Evolutionary conservation across 1,140 invertebrate genomes (phyloP).

Genomic region (Lerema accius): DNA sequence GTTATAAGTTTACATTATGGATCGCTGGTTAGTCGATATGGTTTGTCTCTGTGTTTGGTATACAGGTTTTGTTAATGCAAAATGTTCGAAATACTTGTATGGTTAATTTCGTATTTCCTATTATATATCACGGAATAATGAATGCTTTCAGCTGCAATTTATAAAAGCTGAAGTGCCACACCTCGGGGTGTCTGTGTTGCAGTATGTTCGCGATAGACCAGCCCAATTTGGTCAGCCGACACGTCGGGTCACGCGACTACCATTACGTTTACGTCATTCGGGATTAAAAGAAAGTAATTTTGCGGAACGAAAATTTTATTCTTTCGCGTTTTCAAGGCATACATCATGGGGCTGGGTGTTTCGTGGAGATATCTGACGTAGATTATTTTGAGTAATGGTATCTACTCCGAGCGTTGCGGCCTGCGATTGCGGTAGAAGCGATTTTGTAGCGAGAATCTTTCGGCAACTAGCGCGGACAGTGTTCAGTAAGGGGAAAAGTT

Average conservation of each 20-base stretch:
- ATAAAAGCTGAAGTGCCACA: constrained; percentile 34
- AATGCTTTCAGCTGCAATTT: constrained; percentile 34
- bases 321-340: constrained; percentile 63
- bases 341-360: constrained; percentile 59
- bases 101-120: constrained; percentile 13
- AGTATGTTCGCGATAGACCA: constrained; percentile 34
- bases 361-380: constrained; percentile 67
- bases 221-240: constrained; percentile 40
- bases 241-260: constrained; percentile 47
- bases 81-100: no score
- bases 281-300: constrained; percentile 57
- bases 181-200: constrained; percentile 25
- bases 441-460: background rate
- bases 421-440: constrained; percentile 8
- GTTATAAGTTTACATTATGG: constrained; percentile 48
- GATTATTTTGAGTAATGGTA: constrained; percentile 77
- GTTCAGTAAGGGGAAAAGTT: no score
- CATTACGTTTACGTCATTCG: constrained; percentile 54
- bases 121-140: constrained; percentile 28
- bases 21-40: constrained; percentile 24
- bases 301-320: constrained; percentile 49
- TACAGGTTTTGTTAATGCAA: background rate
- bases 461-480: no score
- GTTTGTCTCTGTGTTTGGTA: constrained; percentile 32
- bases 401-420: constrained; percentile 21